phyloP scores from a whole-genome alignment of 2,888 invertebrate species.

The Lepidochitona cinerea region DNA sequence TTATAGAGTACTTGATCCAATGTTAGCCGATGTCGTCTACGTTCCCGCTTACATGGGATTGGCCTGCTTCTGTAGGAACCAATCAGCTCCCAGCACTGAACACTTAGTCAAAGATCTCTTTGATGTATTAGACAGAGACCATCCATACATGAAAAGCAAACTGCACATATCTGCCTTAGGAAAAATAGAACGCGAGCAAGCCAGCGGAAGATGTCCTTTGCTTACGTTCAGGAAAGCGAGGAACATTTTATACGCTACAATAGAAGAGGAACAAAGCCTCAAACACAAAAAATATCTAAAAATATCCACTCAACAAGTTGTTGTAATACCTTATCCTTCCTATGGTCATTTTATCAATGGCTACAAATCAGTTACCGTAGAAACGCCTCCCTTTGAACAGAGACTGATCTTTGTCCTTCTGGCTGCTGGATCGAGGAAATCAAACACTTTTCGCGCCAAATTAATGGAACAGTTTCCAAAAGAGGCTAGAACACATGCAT shows the following conservation, averaged over 20 bases:
- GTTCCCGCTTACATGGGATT: conserved; percentile 47
- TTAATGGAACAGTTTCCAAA: conserved; percentile 47
- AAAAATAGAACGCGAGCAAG: conserved; percentile 54
- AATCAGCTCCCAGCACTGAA: too few species aligned
- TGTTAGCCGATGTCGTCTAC: conserved; percentile 47
- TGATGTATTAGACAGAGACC: neutral
- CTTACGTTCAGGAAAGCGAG: conserved; percentile 30
- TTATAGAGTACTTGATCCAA: conserved; percentile 36
- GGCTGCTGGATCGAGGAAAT: conserved; percentile 41
- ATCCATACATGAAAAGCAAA: conserved; percentile 24
- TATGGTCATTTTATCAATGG: conserved; percentile 43
- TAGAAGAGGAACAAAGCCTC: conserved; percentile 38
- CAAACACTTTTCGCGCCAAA: conserved; percentile 42
- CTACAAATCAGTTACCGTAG: neutral
- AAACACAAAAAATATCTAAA: conserved; percentile 8
- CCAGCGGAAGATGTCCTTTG: conserved; percentile 34
- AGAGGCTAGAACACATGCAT: conserved; percentile 17
- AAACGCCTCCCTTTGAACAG: neutral
- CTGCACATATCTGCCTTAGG: conserved; percentile 51
- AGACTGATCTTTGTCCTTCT: conserved; percentile 48
- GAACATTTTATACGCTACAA: conserved; percentile 43
- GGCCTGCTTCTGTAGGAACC: conserved; percentile 27
- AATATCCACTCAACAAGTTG: conserved; percentile 25
- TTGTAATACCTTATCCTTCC: conserved; percentile 57
- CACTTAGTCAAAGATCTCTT: neutral